Evolutionary conservation across 2,797 vertebrate genomes (phyloP).

Genomic region (Coregonus ussuriensis): DNA sequence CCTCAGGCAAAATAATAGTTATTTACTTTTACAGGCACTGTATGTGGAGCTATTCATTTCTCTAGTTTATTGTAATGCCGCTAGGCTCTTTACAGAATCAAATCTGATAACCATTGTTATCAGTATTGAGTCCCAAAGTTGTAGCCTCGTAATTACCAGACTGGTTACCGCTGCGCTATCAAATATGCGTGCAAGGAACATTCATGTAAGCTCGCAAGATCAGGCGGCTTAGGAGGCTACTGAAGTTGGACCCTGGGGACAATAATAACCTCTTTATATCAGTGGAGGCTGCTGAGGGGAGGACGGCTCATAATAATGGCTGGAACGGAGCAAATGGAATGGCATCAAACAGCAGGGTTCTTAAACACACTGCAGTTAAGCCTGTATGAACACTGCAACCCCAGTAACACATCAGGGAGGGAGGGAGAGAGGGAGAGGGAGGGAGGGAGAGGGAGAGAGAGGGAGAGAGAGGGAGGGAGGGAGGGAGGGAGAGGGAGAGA

Average conservation of each 20-base stretch:
- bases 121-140: background rate
- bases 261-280: background rate
- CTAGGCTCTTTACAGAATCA: background rate
- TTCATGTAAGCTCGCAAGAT: too few species aligned
- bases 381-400: slow-evolving; percentile 53
- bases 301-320: too few species aligned
- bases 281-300: too few species aligned
- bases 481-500: background rate
- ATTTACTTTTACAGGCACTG: background rate
- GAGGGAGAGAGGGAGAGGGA: slow-evolving; percentile 24
- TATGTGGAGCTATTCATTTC: background rate
- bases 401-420: slow-evolving; percentile 42
- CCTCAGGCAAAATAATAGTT: background rate
- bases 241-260: background rate
- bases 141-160: too few species aligned
- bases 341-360: slow-evolving; percentile 47
- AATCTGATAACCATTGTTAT: background rate
- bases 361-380: slow-evolving; percentile 61
- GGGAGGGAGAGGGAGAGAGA: slow-evolving; percentile 32
- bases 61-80: background rate
- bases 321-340: background rate
- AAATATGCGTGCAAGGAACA: too few species aligned
- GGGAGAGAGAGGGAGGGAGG: slow-evolving; percentile 34
- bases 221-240: too few species aligned
- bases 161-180: too few species aligned